phyloP scores from a whole-genome alignment of 1,140 invertebrate species.

The Agrypnia vestita region DNA sequence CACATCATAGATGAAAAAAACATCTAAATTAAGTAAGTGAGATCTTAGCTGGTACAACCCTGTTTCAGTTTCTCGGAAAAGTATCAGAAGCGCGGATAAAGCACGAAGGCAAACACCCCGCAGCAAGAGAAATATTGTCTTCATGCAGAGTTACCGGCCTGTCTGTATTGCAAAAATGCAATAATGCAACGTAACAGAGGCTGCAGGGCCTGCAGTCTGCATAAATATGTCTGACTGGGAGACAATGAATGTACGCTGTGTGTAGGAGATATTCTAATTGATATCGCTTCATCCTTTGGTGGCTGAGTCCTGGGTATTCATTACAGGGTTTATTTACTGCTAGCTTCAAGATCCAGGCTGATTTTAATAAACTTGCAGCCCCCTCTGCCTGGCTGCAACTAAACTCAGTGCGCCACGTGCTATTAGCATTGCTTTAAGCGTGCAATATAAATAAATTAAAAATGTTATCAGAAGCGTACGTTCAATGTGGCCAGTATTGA shows the following conservation, averaged over 20 bases:
- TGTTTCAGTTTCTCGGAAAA: not conserved
- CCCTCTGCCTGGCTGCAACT: too few species aligned
- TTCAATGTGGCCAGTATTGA: too few species aligned
- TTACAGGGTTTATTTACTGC: too few species aligned
- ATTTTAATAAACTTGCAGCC: too few species aligned
- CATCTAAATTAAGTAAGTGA: too few species aligned
- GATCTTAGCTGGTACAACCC: not conserved
- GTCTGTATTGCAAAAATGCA: slow-evolving; percentile 44
- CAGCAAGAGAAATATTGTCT: slow-evolving; percentile 35
- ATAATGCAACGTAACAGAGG: slow-evolving; percentile 23
- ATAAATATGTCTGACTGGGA: slow-evolving; percentile 32
- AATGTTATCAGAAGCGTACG: too few species aligned
- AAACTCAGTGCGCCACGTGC: too few species aligned
- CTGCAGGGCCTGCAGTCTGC: not conserved
- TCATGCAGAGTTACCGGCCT: slow-evolving; percentile 17
- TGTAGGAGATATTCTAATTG: not conserved
- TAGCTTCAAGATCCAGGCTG: too few species aligned
- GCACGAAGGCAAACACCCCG: slow-evolving; percentile 28
- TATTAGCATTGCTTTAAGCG: too few species aligned
- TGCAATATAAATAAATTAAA: too few species aligned
- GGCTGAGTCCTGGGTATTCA: too few species aligned
- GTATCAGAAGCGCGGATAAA: slow-evolving; percentile 12
- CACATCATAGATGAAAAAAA: too few species aligned
- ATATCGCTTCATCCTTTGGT: not conserved
- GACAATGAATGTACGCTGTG: slow-evolving; percentile 3